phyloP scores from a whole-genome alignment of 2,888 invertebrate genomes.

The Plusia festucae region DNA sequence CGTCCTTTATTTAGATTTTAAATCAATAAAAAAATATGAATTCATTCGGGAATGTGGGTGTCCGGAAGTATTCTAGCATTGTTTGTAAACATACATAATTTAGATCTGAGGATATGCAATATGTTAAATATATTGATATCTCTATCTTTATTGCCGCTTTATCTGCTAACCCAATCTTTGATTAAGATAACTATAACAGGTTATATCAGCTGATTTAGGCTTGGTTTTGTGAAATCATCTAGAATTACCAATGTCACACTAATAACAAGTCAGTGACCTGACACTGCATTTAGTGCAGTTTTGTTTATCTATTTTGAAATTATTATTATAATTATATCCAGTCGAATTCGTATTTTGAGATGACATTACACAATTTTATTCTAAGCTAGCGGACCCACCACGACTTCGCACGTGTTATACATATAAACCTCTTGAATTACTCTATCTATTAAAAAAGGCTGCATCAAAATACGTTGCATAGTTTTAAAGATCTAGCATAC shows the following conservation, averaged over 20 bases:
- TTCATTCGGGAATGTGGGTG: background rate
- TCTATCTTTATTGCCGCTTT: conserved; percentile 20
- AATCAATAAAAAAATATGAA: no score
- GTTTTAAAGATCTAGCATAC: no score
- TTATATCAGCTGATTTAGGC: background rate
- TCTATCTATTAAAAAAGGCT: no score
- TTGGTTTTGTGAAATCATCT: background rate
- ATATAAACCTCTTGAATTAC: no score
- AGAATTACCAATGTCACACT: background rate
- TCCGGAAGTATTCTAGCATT: conserved; percentile 1
- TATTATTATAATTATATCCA: no score
- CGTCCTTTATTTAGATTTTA: background rate
- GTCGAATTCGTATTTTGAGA: no score
- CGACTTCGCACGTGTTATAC: no score
- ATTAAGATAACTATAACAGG: conserved; percentile 18
- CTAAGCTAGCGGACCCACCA: no score
- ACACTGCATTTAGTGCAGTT: background rate
- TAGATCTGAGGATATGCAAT: background rate
- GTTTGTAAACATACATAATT: conserved; percentile 1
- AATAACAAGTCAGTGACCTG: background rate
- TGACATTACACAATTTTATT: no score
- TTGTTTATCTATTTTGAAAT: background rate
- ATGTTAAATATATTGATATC: conserved; percentile 1
- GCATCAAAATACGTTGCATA: no score
- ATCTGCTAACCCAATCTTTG: conserved; percentile 21